Conservation (phyloP, 2,888 invertebrate genomes). For the Frankliniella fusca region DNA sequence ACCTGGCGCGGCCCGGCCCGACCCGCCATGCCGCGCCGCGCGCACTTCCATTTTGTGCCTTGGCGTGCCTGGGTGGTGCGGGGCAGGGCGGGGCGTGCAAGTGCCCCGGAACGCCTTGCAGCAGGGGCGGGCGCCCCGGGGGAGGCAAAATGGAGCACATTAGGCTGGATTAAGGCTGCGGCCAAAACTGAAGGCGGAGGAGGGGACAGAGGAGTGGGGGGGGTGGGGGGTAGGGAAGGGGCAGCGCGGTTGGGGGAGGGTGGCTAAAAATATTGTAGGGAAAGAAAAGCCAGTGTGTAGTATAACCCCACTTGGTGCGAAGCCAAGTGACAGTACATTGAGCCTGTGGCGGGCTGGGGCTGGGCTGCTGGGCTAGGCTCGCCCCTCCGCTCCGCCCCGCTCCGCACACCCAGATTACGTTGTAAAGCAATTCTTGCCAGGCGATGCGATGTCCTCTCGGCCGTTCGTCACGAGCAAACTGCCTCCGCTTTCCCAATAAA, state of each 20-base stretch:
- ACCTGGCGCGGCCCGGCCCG: neutral
- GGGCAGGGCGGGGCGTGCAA: neutral
- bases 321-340: slow-evolving; percentile 24
- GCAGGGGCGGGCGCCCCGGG: neutral
- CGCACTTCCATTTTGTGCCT: neutral
- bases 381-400: neutral
- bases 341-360: neutral
- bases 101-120: too few relatives aligned
- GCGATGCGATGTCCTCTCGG: too few relatives aligned
- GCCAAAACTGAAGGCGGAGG: neutral
- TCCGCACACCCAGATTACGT: neutral
- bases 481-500: neutral
- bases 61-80: neutral
- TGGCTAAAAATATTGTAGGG: neutral
- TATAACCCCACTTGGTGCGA: slow-evolving; percentile 17
- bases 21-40: neutral
- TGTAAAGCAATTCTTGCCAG: neutral
- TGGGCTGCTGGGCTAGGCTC: neutral
- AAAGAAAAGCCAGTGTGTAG: neutral
- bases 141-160: slow-evolving; percentile 10
- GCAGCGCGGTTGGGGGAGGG: too few relatives aligned
- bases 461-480: neutral
- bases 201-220: neutral
- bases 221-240: neutral
- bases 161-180: slow-evolving; percentile 5